Conservation (phyloP, 2,113 vertebrate genomes). For the Neolamprologus toae region DNA sequence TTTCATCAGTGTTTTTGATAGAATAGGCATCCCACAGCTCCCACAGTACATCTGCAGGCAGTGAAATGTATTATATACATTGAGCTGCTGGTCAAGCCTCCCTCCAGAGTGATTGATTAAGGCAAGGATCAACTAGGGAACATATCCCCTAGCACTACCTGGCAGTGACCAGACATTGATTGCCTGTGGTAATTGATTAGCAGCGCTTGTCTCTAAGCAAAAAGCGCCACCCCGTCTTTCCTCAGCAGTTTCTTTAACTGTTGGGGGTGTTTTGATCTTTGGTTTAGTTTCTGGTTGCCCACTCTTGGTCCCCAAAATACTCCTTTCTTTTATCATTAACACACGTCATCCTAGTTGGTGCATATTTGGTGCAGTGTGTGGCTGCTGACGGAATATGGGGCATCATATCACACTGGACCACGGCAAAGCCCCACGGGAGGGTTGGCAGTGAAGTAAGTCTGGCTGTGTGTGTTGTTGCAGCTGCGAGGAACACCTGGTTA, state of each 20-base stretch:
- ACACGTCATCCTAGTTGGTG: background rate
- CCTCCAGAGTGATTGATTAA: conserved; percentile 30
- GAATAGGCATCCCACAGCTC: background rate
- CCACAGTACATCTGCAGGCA: background rate
- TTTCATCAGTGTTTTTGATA: background rate
- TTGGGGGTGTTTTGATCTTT: background rate
- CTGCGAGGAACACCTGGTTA: conserved; percentile 45
- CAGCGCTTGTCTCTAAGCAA: background rate
- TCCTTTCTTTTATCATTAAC: background rate
- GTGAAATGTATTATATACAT: background rate
- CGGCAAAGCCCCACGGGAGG: background rate
- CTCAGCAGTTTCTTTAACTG: background rate
- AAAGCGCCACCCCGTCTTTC: background rate
- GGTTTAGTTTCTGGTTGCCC: background rate
- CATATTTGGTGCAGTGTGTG: background rate
- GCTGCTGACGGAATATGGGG: background rate
- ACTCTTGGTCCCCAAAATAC: background rate
- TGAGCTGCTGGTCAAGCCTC: background rate
- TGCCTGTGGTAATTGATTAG: conserved; percentile 7
- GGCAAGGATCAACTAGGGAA: conserved; percentile 14
- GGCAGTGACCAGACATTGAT: conserved; percentile 33
- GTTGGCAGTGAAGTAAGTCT: background rate
- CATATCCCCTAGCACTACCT: conserved; percentile 22
- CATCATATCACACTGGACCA: background rate
- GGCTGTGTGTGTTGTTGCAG: conserved; percentile 31